phyloP scores from a whole-genome alignment of 1,140 invertebrate species.

The Drosophila bocqueti region DNA sequence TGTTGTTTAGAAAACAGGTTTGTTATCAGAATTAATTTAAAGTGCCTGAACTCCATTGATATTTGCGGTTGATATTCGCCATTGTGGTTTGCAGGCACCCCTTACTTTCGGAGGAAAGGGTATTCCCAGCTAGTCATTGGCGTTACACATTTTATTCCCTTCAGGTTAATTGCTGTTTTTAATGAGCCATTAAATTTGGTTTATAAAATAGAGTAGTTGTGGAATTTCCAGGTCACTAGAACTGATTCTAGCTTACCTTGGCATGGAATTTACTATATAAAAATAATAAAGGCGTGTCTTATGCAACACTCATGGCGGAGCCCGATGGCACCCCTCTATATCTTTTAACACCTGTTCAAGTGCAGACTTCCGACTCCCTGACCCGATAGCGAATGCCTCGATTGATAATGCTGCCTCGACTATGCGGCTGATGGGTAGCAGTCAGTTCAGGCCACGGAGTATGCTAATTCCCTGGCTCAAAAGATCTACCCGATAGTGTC shows the following conservation, averaged over 20 bases:
- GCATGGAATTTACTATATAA: neutral
- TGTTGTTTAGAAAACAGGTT: constrained; percentile 28
- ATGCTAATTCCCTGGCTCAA: constrained; percentile 35
- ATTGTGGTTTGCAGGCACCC: constrained; percentile 17
- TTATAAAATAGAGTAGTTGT: neutral
- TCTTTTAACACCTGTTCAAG: constrained; percentile 18
- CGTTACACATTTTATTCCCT: neutral
- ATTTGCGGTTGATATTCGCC: constrained; percentile 29
- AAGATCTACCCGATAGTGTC: constrained; percentile 36
- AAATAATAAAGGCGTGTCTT: constrained; percentile 8
- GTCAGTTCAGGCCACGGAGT: neutral
- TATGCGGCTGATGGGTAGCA: neutral
- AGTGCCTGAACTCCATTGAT: constrained; percentile 12
- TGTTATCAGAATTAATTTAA: constrained; percentile 24
- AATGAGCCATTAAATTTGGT: constrained; percentile 15
- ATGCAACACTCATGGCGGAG: constrained; percentile 5
- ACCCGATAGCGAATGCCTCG: constrained; percentile 31
- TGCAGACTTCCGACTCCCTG: constrained; percentile 36
- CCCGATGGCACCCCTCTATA: neutral
- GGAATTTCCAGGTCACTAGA: neutral
- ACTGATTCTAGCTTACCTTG: neutral
- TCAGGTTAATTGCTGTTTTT: neutral
- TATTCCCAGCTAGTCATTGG: constrained; percentile 5
- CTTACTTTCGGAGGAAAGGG: constrained; percentile 3
- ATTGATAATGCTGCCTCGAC: constrained; percentile 25